A percentile compares a stretch with the other conserved stretches of the same genome.
Evolutionary conservation across 2,797 vertebrate genomes (phyloP).

Genomic region (Malacoraja senta): DNA sequence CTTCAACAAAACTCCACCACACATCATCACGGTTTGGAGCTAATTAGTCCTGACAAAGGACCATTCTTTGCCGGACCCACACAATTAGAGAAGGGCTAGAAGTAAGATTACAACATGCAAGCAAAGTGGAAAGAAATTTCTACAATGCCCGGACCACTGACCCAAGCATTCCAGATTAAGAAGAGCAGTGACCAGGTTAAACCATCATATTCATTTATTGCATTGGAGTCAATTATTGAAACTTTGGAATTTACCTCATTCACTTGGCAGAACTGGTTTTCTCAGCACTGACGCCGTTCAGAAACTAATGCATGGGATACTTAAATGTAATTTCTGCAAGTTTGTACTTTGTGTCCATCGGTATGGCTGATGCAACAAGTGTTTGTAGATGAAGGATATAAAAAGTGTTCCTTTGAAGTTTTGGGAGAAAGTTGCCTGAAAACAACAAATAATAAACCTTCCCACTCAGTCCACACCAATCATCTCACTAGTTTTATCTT

Average conservation of each 20-base stretch:
- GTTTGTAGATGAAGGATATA: background rate
- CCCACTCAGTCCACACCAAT: too few relatives aligned
- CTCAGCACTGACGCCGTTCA: background rate
- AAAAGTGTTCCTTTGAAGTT: background rate
- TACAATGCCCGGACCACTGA: background rate
- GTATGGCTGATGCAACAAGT: background rate
- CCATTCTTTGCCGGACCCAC: background rate
- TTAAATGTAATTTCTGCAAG: background rate
- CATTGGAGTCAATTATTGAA: background rate
- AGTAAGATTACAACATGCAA: constrained; percentile 15
- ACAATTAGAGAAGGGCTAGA: background rate
- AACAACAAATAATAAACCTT: background rate
- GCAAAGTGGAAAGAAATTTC: background rate
- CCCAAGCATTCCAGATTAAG: background rate
- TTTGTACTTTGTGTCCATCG: background rate
- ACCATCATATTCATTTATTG: background rate
- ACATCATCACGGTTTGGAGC: background rate
- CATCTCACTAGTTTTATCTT: too few relatives aligned
- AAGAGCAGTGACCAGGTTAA: background rate
- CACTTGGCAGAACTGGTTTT: background rate
- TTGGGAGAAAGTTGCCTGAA: background rate
- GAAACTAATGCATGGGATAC: background rate
- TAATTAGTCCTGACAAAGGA: constrained; percentile 30
- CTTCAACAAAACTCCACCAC: background rate
- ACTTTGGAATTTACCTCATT: background rate